Base-by-base conservation (phyloP, 2,888 invertebrate species). In the Caenorhabditis becei region DNA sequence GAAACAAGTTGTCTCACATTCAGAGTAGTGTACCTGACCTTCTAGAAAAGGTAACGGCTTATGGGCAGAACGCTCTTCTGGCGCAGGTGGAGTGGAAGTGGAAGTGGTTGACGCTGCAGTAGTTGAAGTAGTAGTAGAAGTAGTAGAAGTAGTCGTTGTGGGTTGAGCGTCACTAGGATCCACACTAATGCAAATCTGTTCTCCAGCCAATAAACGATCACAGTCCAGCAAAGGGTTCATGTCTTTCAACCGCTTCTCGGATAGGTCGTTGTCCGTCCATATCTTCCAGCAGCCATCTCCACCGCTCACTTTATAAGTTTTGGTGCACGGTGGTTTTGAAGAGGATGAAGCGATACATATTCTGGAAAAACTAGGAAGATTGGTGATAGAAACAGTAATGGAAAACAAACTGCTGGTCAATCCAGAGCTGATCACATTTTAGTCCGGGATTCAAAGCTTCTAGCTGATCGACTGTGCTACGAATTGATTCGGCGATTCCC, bases 211-310 rank as follows among this genome's bases (percentile, higher is more conserved):
- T 14, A 77, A 28, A 24, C 14, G n/a, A 41, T 63, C 20, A 44
- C 77, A 77, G 14, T 77, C 62, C 3, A 69, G 14, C 3, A 10
- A 18, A 1, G 44, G 47, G 18, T 77, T 77, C 54, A 63, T 69
- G 4, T 51, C 54, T 26, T 37, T 35, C 1, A 69, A 41, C 23
- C 58, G n/a, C 0, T 18, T 18, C 16, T 69, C 56, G 2, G 63
- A 56, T n/a, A 77, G 18, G 1, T 24, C 37, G 35, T 67, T 53
- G 4, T 53, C 54, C 8, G 61, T 54, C 62, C 66, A 54, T 14
- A 77, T 61, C n/a, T 47, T 54, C 35, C 49, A 77, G 47, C 77
- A 77, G 20, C 16, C 44, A n/a, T 67, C 67, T 20, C 67, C 77
- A 23, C 14, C 5, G 2, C 14, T 2, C 1, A 58, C 26, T 44